Evolutionary conservation across 2,797 vertebrate species (phyloP).

Genomic region (Tadarida brasiliensis): DNA sequence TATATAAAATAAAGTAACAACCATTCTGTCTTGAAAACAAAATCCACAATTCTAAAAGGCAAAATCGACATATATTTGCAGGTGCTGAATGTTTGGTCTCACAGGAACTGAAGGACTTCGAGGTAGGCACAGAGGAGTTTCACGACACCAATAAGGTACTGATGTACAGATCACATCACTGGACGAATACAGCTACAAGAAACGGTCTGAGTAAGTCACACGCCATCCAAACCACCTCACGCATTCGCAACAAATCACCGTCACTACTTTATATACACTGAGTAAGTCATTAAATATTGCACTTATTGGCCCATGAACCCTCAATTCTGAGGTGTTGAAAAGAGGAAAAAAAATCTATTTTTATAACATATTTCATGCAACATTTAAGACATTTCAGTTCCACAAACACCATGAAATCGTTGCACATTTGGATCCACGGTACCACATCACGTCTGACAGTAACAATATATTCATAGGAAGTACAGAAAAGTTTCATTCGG

Average conservation of each 20-base stretch:
- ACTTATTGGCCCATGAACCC: constrained; percentile 99
- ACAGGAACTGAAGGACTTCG: constrained; percentile 83
- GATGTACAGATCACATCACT: constrained; percentile 84
- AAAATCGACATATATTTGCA: constrained; percentile 86
- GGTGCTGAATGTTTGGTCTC: constrained; percentile 79
- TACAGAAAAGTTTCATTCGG: constrained; percentile 83
- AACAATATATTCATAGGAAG: constrained; percentile 87
- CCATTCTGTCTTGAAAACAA: constrained; percentile 80
- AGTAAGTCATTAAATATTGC: constrained; percentile 98
- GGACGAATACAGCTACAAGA: constrained; percentile 83
- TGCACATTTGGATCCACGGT: constrained; percentile 88
- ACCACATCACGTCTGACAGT: constrained; percentile 87
- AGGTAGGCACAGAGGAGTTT: constrained; percentile 85
- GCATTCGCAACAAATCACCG: constrained; percentile 86
- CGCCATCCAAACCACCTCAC: constrained; percentile 86
- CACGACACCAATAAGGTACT: constrained; percentile 84
- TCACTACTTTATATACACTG: constrained; percentile 94
- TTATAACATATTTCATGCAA: constrained; percentile 91
- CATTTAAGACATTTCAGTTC: constrained; percentile 89
- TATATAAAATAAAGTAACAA: constrained; percentile 71
- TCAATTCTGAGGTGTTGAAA: constrained; percentile 94
- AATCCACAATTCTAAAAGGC: constrained; percentile 80
- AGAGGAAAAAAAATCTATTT: constrained; percentile 91
- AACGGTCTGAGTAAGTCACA: constrained; percentile 84
- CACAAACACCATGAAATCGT: constrained; percentile 89